Evolutionary conservation across 2,113 vertebrate genomes (phyloP).

Genomic region (Lophius piscatorius): DNA sequence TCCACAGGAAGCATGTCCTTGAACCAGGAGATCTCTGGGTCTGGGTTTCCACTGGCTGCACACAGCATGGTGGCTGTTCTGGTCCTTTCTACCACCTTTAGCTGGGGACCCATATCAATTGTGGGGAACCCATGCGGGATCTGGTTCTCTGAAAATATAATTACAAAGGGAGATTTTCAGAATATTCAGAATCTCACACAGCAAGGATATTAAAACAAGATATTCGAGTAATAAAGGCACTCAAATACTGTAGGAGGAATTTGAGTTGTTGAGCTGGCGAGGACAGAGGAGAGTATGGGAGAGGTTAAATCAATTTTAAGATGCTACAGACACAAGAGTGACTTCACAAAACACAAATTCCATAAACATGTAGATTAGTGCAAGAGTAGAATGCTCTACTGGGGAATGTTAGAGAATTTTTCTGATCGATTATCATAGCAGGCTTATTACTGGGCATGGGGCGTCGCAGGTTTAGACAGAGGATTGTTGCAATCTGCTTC

Average conservation of each 20-base stretch:
- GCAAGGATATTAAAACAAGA: neutral
- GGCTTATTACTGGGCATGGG: slow-evolving; percentile 43
- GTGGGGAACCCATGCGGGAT: slow-evolving; percentile 92
- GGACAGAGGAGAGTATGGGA: slow-evolving; percentile 41
- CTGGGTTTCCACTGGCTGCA: slow-evolving; percentile 95
- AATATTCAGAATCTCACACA: neutral
- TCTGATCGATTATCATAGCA: slow-evolving; percentile 60
- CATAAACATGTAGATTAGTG: neutral
- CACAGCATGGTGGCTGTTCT: slow-evolving; percentile 97
- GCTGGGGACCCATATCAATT: slow-evolving; percentile 98
- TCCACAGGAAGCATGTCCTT: slow-evolving; percentile 98
- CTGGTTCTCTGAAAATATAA: slow-evolving; percentile 87
- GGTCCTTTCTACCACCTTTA: slow-evolving; percentile 96
- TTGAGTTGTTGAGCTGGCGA: slow-evolving; percentile 35
- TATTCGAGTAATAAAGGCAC: neutral
- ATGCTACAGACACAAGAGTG: slow-evolving; percentile 32
- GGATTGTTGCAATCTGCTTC: slow-evolving; percentile 55
- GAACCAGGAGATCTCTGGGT: slow-evolving; percentile 98
- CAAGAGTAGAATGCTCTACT: neutral
- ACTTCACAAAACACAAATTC: slow-evolving; percentile 3
- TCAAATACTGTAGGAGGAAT: slow-evolving; percentile 20
- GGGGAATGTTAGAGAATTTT: slow-evolving; percentile 17
- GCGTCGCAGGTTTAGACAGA: slow-evolving; percentile 51
- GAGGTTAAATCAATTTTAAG: slow-evolving; percentile 33
- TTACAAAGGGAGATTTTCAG: slow-evolving; percentile 6